Conservation (phyloP, 35 echinoderm and acorn worm species). For the Antedon bifida region DNA sequence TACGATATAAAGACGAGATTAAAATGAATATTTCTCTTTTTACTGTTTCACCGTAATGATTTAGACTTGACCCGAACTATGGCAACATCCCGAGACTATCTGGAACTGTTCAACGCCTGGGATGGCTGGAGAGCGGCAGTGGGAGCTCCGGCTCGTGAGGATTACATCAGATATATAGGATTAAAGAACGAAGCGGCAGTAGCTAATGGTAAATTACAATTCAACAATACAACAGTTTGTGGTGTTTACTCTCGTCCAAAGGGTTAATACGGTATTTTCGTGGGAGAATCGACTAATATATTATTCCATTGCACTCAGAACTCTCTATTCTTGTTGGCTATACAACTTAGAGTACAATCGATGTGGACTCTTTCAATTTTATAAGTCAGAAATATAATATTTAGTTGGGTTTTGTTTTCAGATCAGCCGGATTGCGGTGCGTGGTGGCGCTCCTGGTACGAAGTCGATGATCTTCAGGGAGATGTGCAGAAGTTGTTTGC, state of each 20-base stretch:
- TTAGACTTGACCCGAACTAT: slow-evolving; percentile 68
- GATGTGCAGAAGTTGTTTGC: slow-evolving; percentile 38
- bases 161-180: slow-evolving; percentile 55
- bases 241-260: too few relatives aligned
- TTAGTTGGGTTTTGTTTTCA: background rate
- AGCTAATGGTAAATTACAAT: slow-evolving; percentile 73
- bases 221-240: too few relatives aligned
- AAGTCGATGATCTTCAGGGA: slow-evolving; percentile 50
- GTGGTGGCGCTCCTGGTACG: slow-evolving; percentile 46
- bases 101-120: slow-evolving; percentile 73
- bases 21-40: too few relatives aligned
- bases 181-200: slow-evolving; percentile 56
- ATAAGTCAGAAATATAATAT: too few relatives aligned
- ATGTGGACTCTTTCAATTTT: too few relatives aligned
- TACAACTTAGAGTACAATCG: too few relatives aligned
- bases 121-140: slow-evolving; percentile 67
- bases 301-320: too few relatives aligned
- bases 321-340: too few relatives aligned
- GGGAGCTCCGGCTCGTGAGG: slow-evolving; percentile 48
- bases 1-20: too few relatives aligned
- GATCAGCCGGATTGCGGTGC: slow-evolving; percentile 33
- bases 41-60: too few relatives aligned
- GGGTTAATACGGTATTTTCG: too few relatives aligned
- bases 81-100: slow-evolving; percentile 53
- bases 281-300: too few relatives aligned